Evolutionary conservation across 2,113 vertebrate genomes (phyloP).

Genomic region (Strigops habroptila): DNA sequence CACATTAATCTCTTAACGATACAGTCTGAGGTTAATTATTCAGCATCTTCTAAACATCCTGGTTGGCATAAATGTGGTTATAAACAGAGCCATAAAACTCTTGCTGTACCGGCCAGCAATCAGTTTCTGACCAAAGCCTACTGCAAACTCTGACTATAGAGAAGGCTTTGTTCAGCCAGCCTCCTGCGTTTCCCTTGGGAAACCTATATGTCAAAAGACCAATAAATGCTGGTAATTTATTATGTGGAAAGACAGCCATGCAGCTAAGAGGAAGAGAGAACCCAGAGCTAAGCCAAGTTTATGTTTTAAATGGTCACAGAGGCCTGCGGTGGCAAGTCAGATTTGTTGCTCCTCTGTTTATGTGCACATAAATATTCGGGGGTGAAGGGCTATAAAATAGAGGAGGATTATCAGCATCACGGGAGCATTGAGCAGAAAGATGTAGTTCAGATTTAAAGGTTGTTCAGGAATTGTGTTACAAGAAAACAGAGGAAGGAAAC

Average conservation of each 20-base stretch:
- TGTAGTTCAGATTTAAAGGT: not conserved
- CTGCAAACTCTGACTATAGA: not conserved
- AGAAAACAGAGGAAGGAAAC: not conserved
- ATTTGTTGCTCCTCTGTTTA: not conserved
- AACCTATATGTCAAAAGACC: not conserved
- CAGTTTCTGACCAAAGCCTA: not conserved
- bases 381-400: not conserved
- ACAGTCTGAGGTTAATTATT: not conserved
- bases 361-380: not conserved
- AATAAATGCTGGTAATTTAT: constrained; percentile 35
- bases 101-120: not conserved
- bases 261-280: not conserved
- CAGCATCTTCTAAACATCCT: not conserved
- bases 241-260: not conserved
- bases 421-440: not conserved
- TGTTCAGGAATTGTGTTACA: not conserved
- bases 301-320: not conserved
- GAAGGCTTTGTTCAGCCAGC: constrained; percentile 22
- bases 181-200: constrained; percentile 4
- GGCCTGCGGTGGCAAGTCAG: not conserved
- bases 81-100: not conserved
- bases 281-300: not conserved
- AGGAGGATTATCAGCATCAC: not conserved
- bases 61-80: not conserved
- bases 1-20: not conserved